Base-by-base conservation (phyloP, 2,888 invertebrate species). In the Dinocampus coccinellae region DNA sequence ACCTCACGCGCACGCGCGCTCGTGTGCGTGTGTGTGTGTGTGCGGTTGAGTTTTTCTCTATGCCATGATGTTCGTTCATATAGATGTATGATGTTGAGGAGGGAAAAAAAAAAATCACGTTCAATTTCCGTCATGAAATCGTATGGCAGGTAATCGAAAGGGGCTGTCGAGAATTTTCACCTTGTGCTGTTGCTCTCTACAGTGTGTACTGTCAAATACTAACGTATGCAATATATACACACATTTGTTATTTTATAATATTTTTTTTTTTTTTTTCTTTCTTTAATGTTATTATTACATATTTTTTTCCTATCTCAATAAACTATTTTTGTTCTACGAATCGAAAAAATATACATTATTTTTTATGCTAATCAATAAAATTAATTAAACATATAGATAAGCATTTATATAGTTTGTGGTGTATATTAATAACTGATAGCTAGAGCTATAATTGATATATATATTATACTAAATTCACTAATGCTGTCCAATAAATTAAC, bases 91-190 rank as follows among this genome's bases (percentile, higher is more conserved):
- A 62, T 47, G 16, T 47, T 47, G 16, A 34, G 42, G 24, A 24
- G 53, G 64, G 34, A 64, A 64, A 53, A 53, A n/a, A n/a, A n/a
- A n/a, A n/a, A n/a, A n/a, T n/a, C n/a, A n/a, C 29, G 64, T 64
- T 64, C 64, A 64, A 64, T 64, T 64, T 64, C 64, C 53, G 64
- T 29, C 34, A 22, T 64, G 33, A 52, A 64, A 63, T 52, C 47
- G 13, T 55, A 29, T 64, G 11, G 34, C 47, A 53, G 64, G 64
- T 64, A 64, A 64, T 64, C 64, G 64, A 52, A 29, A 64, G 16
- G 34, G 52, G n/a, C 16, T 33, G 53, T 64, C 22, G 36, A 33
- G 24, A 52, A 64, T 64, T 22, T 47, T 55, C 24, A 7, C 55
- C 26, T 53, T 39, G 13, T 9, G 16, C 47, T n/a, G 16, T 6